Evolutionary conservation across 2,888 invertebrate genomes (phyloP).

Genomic region (Drosophila borealis): DNA sequence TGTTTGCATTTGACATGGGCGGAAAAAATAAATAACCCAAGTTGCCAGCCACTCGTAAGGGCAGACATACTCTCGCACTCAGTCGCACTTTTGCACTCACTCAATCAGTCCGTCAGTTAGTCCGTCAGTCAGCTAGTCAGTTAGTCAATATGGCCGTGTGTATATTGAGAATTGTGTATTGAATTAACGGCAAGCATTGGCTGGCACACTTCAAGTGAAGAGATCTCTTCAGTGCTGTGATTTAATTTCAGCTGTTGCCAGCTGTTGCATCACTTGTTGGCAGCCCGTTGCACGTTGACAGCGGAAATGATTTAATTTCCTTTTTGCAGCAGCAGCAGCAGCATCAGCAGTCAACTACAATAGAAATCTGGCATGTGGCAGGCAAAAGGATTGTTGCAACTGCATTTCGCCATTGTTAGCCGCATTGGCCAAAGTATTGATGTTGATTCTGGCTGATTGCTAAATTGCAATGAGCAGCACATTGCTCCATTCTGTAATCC

Average conservation of each 20-base stretch:
- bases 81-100: slow-evolving; percentile 13
- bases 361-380: slow-evolving; percentile 34
- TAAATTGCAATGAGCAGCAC: slow-evolving; percentile 31
- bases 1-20: slow-evolving; percentile 34
- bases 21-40: neutral
- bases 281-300: slow-evolving; percentile 41
- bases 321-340: slow-evolving; percentile 39
- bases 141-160: slow-evolving; percentile 22
- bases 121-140: slow-evolving; percentile 5
- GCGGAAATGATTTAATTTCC: slow-evolving; percentile 77
- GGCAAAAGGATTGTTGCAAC: slow-evolving; percentile 41
- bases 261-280: slow-evolving; percentile 63
- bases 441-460: slow-evolving; percentile 37
- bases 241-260: slow-evolving; percentile 56
- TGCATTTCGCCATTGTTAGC: slow-evolving; percentile 3
- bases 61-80: neutral
- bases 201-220: slow-evolving; percentile 31
- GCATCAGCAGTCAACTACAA: slow-evolving; percentile 19
- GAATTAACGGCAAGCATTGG: slow-evolving; percentile 38
- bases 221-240: slow-evolving; percentile 45
- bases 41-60: neutral
- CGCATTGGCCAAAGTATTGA: slow-evolving; percentile 16
- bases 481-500: slow-evolving; percentile 19
- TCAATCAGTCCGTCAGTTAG: neutral
- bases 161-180: slow-evolving; percentile 44